phyloP scores from a whole-genome alignment of 2,113 vertebrate genomes.

The Marmota flaviventris region DNA sequence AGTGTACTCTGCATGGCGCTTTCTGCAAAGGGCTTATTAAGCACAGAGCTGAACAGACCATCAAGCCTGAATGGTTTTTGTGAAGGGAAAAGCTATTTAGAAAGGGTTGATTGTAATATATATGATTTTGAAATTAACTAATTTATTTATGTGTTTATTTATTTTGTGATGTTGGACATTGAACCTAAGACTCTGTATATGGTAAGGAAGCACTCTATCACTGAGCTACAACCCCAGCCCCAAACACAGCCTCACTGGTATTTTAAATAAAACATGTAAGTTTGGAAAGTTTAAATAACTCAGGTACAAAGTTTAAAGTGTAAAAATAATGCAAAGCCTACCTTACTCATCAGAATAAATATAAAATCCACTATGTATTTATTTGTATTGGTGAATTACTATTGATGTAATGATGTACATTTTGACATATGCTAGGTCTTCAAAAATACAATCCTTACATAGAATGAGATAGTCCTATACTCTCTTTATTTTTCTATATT shows the following conservation, averaged over 20 bases:
- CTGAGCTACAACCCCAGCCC: neutral
- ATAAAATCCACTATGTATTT: neutral
- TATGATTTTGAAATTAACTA: neutral
- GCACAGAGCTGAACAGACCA: neutral
- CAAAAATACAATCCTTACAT: neutral
- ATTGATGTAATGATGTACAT: neutral
- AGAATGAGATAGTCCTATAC: neutral
- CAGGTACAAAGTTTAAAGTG: neutral
- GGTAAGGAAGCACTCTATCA: too few relatives aligned
- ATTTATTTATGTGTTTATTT: neutral
- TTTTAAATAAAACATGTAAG: conserved; percentile 39
- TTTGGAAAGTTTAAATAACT: conserved; percentile 47
- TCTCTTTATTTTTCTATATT: conserved; percentile 13
- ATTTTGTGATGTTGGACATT: neutral
- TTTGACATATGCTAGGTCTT: conserved; percentile 2
- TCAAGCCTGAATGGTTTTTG: neutral
- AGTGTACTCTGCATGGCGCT: neutral
- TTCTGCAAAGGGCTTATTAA: neutral
- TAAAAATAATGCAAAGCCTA: conserved; percentile 8
- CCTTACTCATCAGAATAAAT: conserved; percentile 13
- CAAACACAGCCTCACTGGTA: neutral
- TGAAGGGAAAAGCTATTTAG: neutral
- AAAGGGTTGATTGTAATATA: neutral
- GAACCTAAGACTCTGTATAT: neutral
- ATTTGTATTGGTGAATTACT: conserved; percentile 14